A percentile compares a stretch with the other conserved stretches of the same genome.
Conservation (phyloP, 2,113 vertebrate genomes). For the Entomyzon cyanotis region DNA sequence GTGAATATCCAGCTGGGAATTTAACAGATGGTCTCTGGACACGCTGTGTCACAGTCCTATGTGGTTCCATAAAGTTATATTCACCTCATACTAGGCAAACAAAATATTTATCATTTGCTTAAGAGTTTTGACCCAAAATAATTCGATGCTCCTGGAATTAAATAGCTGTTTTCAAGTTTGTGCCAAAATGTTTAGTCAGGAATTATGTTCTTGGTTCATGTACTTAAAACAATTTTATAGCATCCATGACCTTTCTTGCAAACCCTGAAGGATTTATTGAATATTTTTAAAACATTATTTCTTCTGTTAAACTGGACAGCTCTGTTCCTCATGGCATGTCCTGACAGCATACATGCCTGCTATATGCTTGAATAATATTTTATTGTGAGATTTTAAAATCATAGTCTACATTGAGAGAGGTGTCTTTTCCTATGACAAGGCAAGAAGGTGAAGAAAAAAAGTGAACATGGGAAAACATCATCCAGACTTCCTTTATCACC, state of each 20-base stretch:
- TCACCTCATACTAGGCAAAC: not conserved
- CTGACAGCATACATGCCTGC: not conserved
- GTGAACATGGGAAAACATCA: not conserved
- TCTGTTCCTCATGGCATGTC: not conserved
- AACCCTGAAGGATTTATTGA: not conserved
- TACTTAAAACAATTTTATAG: not conserved
- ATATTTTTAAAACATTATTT: not conserved
- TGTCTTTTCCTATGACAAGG: not conserved
- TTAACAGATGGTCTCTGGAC: not conserved
- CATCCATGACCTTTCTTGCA: not conserved
- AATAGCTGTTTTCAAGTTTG: not conserved
- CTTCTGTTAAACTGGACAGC: not conserved
- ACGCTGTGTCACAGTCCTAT: not conserved
- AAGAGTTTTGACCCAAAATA: not conserved
- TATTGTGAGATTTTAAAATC: not conserved
- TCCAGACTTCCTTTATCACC: not conserved
- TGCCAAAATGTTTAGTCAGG: not conserved
- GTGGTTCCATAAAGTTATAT: not conserved
- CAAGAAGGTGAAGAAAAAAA: constrained; percentile 15
- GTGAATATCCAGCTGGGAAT: not conserved
- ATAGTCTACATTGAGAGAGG: not conserved
- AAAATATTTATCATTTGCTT: not conserved
- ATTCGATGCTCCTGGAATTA: not conserved
- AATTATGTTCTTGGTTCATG: not conserved
- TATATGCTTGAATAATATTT: not conserved